These are phyloP conservation scores for Agrotis clavis DNA, from an alignment of 2,888 invertebrate genomes.

Conservation along the genomic window DNA sequence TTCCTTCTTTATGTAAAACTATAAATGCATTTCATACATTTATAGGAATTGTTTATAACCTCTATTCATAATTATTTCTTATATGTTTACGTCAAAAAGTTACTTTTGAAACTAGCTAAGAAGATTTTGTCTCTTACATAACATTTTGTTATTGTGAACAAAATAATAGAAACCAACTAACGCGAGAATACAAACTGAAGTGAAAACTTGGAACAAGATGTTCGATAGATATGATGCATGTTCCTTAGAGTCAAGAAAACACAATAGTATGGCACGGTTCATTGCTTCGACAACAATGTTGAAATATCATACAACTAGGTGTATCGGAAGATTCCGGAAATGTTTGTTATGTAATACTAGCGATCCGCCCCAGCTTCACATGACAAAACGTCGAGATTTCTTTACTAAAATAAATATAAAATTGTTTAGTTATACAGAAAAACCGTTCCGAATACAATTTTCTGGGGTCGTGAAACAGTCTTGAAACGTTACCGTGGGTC, in stretches of 20 bases:
- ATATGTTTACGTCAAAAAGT: constrained; percentile 18
- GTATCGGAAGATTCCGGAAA: constrained; percentile 24
- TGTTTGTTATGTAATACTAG: constrained; percentile 2
- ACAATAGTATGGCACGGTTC: constrained; percentile 50
- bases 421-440: too few species aligned
- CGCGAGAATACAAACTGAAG: constrained; percentile 21
- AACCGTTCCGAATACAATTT: too few species aligned
- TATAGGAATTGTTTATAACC: not conserved
- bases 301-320: constrained; percentile 21
- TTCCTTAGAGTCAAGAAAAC: constrained; percentile 37
- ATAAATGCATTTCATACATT: too few species aligned
- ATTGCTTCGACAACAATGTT: constrained; percentile 43
- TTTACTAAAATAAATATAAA: too few species aligned
- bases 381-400: not conserved
- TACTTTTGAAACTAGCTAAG: constrained; percentile 12
- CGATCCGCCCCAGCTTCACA: not conserved
- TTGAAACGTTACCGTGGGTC: too few species aligned
- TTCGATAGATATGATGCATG: constrained; percentile 46
- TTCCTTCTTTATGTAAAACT: too few species aligned
- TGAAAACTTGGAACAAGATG: constrained; percentile 50
- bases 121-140: constrained; percentile 16
- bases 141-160: constrained; percentile 20
- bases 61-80: not conserved
- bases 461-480: too few species aligned
- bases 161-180: constrained; percentile 30